Base-by-base conservation (phyloP, 2,888 invertebrate species). In the Thereva nobilitata region DNA sequence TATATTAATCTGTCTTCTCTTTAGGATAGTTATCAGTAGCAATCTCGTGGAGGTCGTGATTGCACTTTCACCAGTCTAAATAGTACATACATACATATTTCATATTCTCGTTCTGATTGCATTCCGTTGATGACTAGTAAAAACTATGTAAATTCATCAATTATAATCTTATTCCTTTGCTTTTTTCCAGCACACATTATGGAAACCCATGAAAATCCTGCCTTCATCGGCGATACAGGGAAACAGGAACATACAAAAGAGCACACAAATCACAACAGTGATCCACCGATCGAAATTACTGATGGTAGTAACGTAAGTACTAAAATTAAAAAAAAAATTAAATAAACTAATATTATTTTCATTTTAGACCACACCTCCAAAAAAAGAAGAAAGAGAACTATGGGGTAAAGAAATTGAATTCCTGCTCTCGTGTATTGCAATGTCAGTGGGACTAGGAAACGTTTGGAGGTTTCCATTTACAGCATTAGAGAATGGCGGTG, bases 381-480 rank as follows among this genome's bases (percentile, higher is more conserved):
- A 56, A n/a, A 45, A 47, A 40, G 49, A 55, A 5, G 77, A 79
- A 69, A 79, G 81, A 38, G 80, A 75, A 66, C 74, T 73, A 34
- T 81, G 81, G 81, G 80, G 80, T 64, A 80, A 81, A 64, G 80
- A 78, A 49, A 71, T 80, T 38, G 81, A 81, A 72, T 81, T 81
- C 68, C 73, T 81, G 42, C 74, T 81, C 72, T 80, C 80, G 66
- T 81, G 81, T 73, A 82, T 81, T 44, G 81, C 82, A 45, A 78
- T 87, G 83, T 86, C 87, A 0, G 87, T 89, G 2, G 89, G 89
- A 0, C 77, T 89, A 49, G 88, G 88, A 52, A 88, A 88, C 73
- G 84, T 88, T n/a, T 88, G 87, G 88, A 80, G 87, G 61, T 88
- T 88, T 76, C 87, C 87, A 1, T 87, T 86, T 76, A 85, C 85